Conservation (phyloP, 92 coral and sea anemone genomes). For the Chrysogorgia sp. region DNA sequence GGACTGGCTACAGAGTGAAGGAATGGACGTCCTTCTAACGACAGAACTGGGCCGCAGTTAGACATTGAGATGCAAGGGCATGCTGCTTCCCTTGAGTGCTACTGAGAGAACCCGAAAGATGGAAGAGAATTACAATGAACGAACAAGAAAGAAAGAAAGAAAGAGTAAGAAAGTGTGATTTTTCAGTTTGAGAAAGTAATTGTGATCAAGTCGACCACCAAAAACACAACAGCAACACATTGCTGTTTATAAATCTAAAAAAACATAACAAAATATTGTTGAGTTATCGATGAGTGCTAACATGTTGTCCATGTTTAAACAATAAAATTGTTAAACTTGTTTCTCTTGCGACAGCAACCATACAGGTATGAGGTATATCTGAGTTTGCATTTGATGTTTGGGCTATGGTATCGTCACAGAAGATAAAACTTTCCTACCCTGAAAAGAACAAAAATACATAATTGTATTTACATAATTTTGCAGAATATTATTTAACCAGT, state of each 20-base stretch:
- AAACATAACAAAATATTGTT: too few relatives aligned
- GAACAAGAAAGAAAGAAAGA: neutral
- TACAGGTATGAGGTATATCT: too few relatives aligned
- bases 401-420: constrained; percentile 36
- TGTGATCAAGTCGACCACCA: neutral
- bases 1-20: neutral
- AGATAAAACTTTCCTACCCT: constrained; percentile 18
- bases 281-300: too few relatives aligned
- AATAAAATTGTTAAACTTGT: neutral
- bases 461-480: neutral
- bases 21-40: neutral
- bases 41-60: too few relatives aligned
- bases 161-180: neutral
- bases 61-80: too few relatives aligned
- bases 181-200: neutral
- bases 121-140: too few relatives aligned
- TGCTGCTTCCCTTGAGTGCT: neutral
- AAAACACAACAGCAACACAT: too few relatives aligned
- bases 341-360: too few relatives aligned
- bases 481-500: neutral
- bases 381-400: too few relatives aligned
- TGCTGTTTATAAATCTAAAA: too few relatives aligned
- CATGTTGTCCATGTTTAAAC: too few relatives aligned
- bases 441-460: neutral
- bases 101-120: neutral